Base-by-base conservation (phyloP, 2,888 invertebrate species). In the Camponotus fellah region DNA sequence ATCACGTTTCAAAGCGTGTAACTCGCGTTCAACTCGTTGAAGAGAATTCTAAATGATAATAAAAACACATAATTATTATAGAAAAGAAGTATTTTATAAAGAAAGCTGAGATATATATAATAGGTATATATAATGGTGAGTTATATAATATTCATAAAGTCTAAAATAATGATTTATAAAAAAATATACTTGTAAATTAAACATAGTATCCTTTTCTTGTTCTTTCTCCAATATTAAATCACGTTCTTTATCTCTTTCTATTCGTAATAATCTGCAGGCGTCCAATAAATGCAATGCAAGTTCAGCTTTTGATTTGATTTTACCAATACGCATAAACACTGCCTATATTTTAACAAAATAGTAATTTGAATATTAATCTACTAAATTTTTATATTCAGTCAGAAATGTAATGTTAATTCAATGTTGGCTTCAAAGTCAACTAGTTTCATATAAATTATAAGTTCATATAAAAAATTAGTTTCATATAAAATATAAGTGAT, bases 1-100 rank as follows among this genome's bases (percentile, higher is more conserved):
- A 1, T 96, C 95, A 85, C 96, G 95, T 62, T 95, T 95, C 49
- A 96, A 92, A 80, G 96, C 96, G 85, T 96, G 96, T 66, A 98
- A 95, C 92, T 97, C 97, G 88, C 97, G 96, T 91, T 97, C 96
- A 64, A 98, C 94, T 87, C 97, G 96, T 82, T 95, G 95, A 17
- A 96, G 94, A 1, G 88, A 83, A 12, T 75, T 76, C 90, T 90
- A n/a, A 12, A 68, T 66, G 2, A 14, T 37, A 49, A 17, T 26
- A 32, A 75, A 1, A 68, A 26, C 26, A 26, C 26, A 8, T 60
- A 60, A 74, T 32, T 0, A 37, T 71, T 37, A 9, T 34, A 21
- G 12, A 32, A 12, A 32, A 65, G 21, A 58, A 58, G 4, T 8
- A 34, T 21, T 62, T 62, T 64, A 34, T 17, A 17, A 5, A 46